A percentile compares a stretch with the other conserved stretches of the same genome.
Conservation (phyloP, 2,888 invertebrate species). For the Dryomyza anilis region DNA sequence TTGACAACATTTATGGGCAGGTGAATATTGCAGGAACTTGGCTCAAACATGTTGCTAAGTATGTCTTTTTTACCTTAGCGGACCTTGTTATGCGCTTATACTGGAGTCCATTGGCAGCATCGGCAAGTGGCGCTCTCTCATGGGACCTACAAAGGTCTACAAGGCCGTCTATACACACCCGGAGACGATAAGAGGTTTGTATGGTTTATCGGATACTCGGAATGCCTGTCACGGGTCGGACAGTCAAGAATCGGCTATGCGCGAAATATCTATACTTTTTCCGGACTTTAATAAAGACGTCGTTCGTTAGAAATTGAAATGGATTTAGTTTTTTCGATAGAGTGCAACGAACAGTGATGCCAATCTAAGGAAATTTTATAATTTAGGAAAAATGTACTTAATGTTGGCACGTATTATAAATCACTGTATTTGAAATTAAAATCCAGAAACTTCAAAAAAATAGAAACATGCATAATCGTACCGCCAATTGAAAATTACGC, state of each 20-base stretch:
- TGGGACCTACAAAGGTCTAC: conserved; percentile 91
- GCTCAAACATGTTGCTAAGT: not conserved
- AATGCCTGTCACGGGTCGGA: conserved; percentile 96
- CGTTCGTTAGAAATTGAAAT: not conserved
- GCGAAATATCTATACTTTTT: conserved; percentile 84
- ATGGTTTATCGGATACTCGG: conserved; percentile 91
- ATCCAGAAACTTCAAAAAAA: too few relatives aligned
- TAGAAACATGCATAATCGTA: too few relatives aligned
- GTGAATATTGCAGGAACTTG: conserved; percentile 59
- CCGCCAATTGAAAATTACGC: too few relatives aligned
- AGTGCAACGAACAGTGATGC: not conserved
- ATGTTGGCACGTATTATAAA: too few relatives aligned
- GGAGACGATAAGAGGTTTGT: conserved; percentile 77
- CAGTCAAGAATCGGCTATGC: conserved; percentile 70
- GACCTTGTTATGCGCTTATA: conserved; percentile 80
- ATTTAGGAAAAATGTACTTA: too few relatives aligned
- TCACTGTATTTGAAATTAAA: too few relatives aligned
- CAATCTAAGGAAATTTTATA: not conserved
- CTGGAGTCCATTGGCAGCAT: conserved; percentile 79
- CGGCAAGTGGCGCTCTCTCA: conserved; percentile 76
- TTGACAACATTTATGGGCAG: conserved; percentile 82
- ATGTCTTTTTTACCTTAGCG: conserved; percentile 65
- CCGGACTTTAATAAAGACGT: conserved; percentile 69
- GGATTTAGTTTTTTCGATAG: not conserved
- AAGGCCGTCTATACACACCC: conserved; percentile 80